These are phyloP conservation scores for Agelastica alni DNA, from an alignment of 2,888 invertebrate species.

Conservation along the genomic window DNA sequence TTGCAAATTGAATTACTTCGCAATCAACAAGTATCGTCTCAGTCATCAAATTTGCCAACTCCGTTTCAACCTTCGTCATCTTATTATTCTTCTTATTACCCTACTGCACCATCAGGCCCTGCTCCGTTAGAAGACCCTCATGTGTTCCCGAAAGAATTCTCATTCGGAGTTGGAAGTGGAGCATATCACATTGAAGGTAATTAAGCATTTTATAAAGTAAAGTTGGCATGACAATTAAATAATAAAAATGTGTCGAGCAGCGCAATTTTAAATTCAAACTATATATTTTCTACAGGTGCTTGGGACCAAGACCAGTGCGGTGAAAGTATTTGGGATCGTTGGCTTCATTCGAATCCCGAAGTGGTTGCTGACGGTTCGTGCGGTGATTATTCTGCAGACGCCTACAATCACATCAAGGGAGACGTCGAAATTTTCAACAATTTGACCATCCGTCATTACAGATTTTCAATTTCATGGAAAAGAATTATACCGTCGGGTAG, in stretches of 20 bases:
- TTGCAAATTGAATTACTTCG: too few species aligned
- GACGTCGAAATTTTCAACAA: constrained; percentile 14
- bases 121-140: neutral
- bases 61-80: too few species aligned
- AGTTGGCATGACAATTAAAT: neutral
- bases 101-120: too few species aligned
- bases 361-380: constrained; percentile 2
- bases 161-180: constrained; percentile 2
- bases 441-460: constrained; percentile 8
- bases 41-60: too few species aligned
- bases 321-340: constrained; percentile 14
- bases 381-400: constrained; percentile 11
- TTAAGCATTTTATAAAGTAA: too few species aligned
- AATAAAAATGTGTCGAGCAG: neutral
- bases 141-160: constrained; percentile 2
- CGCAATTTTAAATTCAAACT: too few species aligned
- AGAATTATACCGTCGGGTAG: too few species aligned
- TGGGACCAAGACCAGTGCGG: constrained; percentile 6
- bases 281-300: constrained; percentile 13
- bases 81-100: too few species aligned
- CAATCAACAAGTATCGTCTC: too few species aligned
- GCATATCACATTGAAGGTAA: constrained; percentile 1
- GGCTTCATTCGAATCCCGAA: neutral
- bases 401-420: constrained; percentile 10
- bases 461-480: constrained; percentile 10